Conservation (phyloP, 2,888 invertebrate genomes). For the Alitta virens region DNA sequence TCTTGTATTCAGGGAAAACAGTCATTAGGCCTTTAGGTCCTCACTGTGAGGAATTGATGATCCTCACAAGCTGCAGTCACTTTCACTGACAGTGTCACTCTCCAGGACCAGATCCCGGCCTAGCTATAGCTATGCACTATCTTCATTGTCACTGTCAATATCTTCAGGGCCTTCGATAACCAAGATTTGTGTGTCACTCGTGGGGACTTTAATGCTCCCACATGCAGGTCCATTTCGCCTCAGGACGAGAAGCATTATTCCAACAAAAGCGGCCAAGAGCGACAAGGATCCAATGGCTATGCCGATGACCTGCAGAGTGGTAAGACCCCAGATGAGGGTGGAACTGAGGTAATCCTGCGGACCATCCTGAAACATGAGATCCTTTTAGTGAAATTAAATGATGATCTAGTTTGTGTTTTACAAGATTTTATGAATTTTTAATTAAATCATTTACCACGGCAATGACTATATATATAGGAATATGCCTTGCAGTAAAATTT, state of each 20-base stretch:
- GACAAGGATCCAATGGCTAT: constrained; percentile 14
- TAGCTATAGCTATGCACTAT: constrained; percentile 17
- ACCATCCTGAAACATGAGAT: constrained; percentile 10
- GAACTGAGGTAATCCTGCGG: background rate
- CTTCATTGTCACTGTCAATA: constrained; percentile 10
- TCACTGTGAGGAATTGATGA: no score
- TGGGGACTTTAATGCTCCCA: constrained; percentile 13
- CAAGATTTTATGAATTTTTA: no score
- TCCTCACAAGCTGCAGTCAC: no score
- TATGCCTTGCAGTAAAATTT: no score
- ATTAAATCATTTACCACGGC: no score
- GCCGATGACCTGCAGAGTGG: constrained; percentile 15
- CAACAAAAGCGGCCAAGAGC: constrained; percentile 11
- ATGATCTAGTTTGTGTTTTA: no score
- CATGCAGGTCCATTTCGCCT: constrained; percentile 9
- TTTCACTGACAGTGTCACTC: no score
- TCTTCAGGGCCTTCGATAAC: constrained; percentile 17
- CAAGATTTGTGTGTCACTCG: constrained; percentile 13
- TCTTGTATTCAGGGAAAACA: no score
- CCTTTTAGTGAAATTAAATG: no score
- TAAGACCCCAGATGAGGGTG: constrained; percentile 12
- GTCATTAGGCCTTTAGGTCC: no score
- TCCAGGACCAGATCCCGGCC: background rate
- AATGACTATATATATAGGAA: no score
- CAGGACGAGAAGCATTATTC: constrained; percentile 6